These are phyloP conservation scores for Diaperis boleti DNA, from an alignment of 2,888 invertebrate genomes.

Conservation along the genomic window DNA sequence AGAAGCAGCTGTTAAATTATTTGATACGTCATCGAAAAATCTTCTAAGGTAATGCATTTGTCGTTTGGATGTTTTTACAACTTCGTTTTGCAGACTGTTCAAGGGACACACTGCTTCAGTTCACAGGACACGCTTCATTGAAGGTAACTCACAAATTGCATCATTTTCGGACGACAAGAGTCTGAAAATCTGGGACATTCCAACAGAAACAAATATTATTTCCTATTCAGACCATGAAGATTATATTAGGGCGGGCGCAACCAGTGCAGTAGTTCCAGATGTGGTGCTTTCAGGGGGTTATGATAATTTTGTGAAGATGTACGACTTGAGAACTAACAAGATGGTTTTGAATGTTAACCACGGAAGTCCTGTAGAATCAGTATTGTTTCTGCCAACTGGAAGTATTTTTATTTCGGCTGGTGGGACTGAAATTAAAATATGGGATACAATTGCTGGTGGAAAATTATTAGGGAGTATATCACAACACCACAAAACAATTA, in stretches of 20 bases:
- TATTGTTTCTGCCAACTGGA: slow-evolving; percentile 89
- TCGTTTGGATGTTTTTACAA: not conserved
- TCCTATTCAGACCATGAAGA: slow-evolving; percentile 80
- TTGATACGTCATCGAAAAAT: slow-evolving; percentile 87
- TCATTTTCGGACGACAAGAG: slow-evolving; percentile 94
- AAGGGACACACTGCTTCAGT: slow-evolving; percentile 86
- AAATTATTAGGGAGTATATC: slow-evolving; percentile 85
- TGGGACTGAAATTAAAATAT: slow-evolving; percentile 90
- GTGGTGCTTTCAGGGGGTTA: slow-evolving; percentile 89
- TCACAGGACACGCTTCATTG: slow-evolving; percentile 85
- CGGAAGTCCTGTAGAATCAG: slow-evolving; percentile 89
- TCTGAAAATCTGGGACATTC: slow-evolving; percentile 91
- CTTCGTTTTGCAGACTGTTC: slow-evolving; percentile 73
- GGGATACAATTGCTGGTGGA: slow-evolving; percentile 93
- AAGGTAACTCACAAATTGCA: slow-evolving; percentile 81
- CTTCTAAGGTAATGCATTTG: slow-evolving; percentile 69
- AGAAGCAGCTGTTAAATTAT: slow-evolving; percentile 87
- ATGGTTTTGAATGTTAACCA: slow-evolving; percentile 84
- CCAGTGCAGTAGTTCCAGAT: slow-evolving; percentile 81
- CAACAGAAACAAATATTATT: slow-evolving; percentile 80
- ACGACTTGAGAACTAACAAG: slow-evolving; percentile 82
- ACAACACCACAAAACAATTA: slow-evolving; percentile 96
- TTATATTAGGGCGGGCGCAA: slow-evolving; percentile 87
- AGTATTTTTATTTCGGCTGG: slow-evolving; percentile 93
- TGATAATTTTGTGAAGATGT: slow-evolving; percentile 88